phyloP scores from a whole-genome alignment of 2,113 vertebrate species.

The Dicrurus megarhynchus region DNA sequence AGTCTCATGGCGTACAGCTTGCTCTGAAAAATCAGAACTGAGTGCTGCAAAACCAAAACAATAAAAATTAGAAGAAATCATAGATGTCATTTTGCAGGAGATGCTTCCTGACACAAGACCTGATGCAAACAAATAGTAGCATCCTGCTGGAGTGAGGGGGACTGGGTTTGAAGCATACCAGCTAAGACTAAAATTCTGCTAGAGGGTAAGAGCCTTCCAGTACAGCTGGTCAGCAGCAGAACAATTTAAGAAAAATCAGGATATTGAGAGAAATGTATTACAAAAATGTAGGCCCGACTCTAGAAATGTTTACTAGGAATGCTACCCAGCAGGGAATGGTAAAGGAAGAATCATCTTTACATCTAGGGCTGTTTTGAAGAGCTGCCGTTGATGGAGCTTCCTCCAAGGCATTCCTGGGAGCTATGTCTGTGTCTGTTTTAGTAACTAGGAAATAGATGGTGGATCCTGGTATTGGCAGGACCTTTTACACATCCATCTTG shows the following conservation, averaged over 20 bases:
- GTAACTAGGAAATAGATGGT: not conserved
- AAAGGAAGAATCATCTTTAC: not conserved
- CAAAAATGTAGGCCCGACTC: not conserved
- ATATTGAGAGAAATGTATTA: not conserved
- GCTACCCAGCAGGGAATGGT: not conserved
- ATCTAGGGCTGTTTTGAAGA: not conserved
- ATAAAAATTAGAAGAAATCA: not conserved
- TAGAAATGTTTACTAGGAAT: not conserved
- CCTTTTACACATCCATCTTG: constrained; percentile 2
- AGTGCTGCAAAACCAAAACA: not conserved
- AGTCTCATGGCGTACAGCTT: not conserved
- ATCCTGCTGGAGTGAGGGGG: not conserved
- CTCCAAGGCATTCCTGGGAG: not conserved
- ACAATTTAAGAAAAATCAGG: not conserved
- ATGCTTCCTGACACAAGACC: not conserved
- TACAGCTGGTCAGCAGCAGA: not conserved
- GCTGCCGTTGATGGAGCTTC: not conserved
- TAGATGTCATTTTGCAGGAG: not conserved
- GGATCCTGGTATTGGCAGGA: not conserved
- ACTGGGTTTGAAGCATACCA: not conserved
- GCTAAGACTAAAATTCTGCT: not conserved
- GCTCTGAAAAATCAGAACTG: not conserved
- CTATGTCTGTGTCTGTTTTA: not conserved
- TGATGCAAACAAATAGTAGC: not conserved
- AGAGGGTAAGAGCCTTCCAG: not conserved